Conservation (phyloP, 2,888 invertebrate genomes). For the Nasonovia ribisnigri region DNA sequence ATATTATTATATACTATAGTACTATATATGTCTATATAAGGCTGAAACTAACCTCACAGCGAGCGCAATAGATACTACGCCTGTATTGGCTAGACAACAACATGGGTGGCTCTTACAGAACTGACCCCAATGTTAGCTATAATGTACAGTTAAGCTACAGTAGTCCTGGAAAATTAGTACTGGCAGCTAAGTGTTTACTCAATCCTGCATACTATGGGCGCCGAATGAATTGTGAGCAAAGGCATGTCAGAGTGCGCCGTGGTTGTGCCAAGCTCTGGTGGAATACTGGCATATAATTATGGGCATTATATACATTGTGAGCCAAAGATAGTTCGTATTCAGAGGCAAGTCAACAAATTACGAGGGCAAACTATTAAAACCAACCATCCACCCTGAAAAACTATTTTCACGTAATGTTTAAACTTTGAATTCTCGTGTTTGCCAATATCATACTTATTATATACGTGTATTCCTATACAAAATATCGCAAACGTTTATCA, state of each 20-base stretch:
- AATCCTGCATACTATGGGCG: background rate
- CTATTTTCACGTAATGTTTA: background rate
- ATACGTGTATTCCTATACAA: background rate
- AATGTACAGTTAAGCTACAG: background rate
- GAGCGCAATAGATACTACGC: background rate
- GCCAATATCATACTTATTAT: background rate
- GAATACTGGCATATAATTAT: background rate
- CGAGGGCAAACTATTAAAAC: background rate
- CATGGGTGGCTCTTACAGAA: background rate
- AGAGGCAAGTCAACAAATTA: background rate
- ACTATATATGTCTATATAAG: no score
- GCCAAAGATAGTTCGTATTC: background rate
- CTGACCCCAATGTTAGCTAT: background rate
- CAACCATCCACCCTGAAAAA: background rate
- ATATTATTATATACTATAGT: no score
- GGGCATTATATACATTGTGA: background rate
- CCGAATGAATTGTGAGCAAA: background rate
- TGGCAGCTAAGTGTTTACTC: background rate
- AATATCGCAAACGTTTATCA: background rate
- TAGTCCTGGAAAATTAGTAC: background rate
- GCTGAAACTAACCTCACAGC: background rate
- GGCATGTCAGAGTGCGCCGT: background rate
- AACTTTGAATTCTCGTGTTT: background rate
- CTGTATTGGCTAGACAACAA: background rate
- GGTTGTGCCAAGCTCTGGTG: background rate